Evolutionary conservation across 2,113 vertebrate species (phyloP).

Genomic region (Collichthys lucidus): DNA sequence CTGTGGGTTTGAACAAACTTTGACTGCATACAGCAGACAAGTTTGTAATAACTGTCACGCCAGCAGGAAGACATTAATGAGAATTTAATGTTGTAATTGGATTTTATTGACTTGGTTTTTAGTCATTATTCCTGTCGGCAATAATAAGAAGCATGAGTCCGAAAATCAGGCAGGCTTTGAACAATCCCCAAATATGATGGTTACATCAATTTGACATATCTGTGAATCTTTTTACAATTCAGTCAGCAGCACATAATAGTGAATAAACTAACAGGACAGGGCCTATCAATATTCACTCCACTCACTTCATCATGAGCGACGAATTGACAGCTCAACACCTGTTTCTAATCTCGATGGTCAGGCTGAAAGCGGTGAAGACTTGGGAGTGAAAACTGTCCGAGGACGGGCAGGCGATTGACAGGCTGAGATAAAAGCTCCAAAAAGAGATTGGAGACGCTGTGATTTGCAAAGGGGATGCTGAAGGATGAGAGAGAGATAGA

Average conservation of each 20-base stretch:
- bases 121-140: background rate
- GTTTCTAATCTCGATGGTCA: conserved; percentile 31
- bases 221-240: background rate
- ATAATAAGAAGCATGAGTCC: background rate
- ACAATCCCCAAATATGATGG: background rate
- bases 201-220: no score
- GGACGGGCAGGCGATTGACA: conserved; percentile 31
- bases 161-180: background rate
- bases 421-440: conserved; percentile 37
- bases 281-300: conserved; percentile 4
- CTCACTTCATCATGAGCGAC: background rate
- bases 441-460: background rate
- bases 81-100: background rate
- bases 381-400: conserved; percentile 2
- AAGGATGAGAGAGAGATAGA: conserved; percentile 45
- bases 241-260: background rate
- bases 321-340: background rate
- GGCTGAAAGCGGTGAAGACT: conserved; percentile 10
- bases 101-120: background rate
- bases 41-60: background rate
- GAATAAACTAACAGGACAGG: background rate
- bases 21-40: background rate
- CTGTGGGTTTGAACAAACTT: background rate
- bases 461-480: conserved; percentile 33
- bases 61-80: background rate